Evolutionary conservation across 2,113 vertebrate species (phyloP), one percentile per base, ranked within the genome.

Genomic region (Nanorana parkeri): DNA sequence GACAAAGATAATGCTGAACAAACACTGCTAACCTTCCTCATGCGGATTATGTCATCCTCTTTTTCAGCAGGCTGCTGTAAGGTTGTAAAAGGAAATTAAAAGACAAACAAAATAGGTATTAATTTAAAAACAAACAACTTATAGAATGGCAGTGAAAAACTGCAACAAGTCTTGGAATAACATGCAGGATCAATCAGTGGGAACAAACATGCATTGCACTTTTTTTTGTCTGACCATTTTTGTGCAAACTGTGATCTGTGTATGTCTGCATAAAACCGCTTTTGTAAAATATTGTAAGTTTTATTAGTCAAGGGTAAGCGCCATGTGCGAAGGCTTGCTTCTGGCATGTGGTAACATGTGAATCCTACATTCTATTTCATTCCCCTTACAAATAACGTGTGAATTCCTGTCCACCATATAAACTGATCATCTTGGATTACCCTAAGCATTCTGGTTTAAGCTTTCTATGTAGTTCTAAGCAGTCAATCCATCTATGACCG

Each of bases 21-120:
- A 29, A 74, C 61, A 76, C 32, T 68, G 91, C 97, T 97, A 93
- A 99, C 98, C 97, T 99, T 99, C 92, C 96, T 97, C 92, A 96
- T 95, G 93, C 95, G 95, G 92, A 96, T 93, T 89, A 92, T 90
- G 71, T 98, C 97, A 89, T 92, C 92, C 89, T 94, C 94, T 85
- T 93, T 96, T 88, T 93, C 94, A 89, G 95, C 91, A 88, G 92
- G 93, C 90, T 95, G 96, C 94, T 94, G 93, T 84, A 88, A 66
- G 32, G 24, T 26, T 28, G 66, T 2, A 13, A 51, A n/a, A 55
- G 28, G 26, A 56, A 81, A 66, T 68, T 47, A 13, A 55, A 74
- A 67, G 64, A 66, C 19, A 29, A 64, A 51, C 11, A 81, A 15
- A 52, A 26, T n/a, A 78, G 11, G 63, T 63, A 29, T 0, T 51